Conservation (phyloP, 2,888 invertebrate genomes). For the Andrena haemorrhoa region DNA sequence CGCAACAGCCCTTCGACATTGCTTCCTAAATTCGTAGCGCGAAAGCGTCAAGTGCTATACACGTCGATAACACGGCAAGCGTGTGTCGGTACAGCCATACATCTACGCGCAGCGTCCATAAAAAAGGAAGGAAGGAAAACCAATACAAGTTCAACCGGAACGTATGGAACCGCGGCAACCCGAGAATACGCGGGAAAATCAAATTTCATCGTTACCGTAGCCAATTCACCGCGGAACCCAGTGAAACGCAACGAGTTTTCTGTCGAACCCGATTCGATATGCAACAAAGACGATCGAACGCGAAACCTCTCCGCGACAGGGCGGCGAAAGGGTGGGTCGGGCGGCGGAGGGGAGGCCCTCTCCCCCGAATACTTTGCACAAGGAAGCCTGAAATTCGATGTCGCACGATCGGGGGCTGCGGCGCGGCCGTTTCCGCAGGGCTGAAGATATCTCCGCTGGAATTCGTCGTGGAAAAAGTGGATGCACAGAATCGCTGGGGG, state of each 20-base stretch:
- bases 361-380: neutral
- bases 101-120: neutral
- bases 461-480: slow-evolving; percentile 58
- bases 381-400: slow-evolving; percentile 46
- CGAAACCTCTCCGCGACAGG: neutral
- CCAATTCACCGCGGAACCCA: neutral
- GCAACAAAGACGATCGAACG: slow-evolving; percentile 23
- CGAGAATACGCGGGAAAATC: slow-evolving; percentile 13
- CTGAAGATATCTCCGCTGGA: slow-evolving; percentile 51
- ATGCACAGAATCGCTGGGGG: slow-evolving; percentile 43
- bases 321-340: neutral
- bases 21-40: neutral
- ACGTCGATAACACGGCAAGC: neutral
- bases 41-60: neutral
- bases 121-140: neutral
- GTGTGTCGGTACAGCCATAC: neutral
- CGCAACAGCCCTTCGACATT: neutral
- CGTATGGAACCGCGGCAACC: neutral
- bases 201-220: slow-evolving; percentile 4
- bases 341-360: neutral
- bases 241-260: slow-evolving; percentile 22
- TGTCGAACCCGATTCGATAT: slow-evolving; percentile 14
- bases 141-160: neutral
- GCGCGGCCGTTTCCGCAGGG: slow-evolving; percentile 22
- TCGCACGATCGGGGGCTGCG: slow-evolving; percentile 28